A percentile compares a stretch with the other conserved stretches of the same genome.
phyloP scores from a whole-genome alignment of 2,888 invertebrate genomes.

The Sminthurides aquaticus region DNA sequence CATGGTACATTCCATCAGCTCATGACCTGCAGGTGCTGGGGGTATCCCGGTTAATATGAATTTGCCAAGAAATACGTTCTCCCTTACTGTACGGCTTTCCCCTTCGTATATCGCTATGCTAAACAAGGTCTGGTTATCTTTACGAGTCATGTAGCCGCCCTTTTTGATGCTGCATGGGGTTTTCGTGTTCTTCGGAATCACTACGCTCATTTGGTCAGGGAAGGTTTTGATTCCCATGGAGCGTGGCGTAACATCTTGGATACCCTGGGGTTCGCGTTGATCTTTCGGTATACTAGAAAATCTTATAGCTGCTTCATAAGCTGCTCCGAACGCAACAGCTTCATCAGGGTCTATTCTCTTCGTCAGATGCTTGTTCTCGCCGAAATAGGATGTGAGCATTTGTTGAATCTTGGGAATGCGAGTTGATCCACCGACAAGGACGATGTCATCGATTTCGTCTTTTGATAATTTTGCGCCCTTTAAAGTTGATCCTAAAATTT shows the following conservation, averaged over 20 bases:
- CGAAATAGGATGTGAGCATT: too few species aligned
- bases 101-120: slow-evolving; percentile 70
- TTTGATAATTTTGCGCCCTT: too few species aligned
- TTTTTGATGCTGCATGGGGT: slow-evolving; percentile 58
- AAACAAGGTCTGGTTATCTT: slow-evolving; percentile 61
- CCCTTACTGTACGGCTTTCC: slow-evolving; percentile 88
- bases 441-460: too few species aligned
- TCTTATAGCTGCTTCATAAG: too few species aligned
- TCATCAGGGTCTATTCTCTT: too few species aligned
- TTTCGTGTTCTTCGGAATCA: slow-evolving; percentile 60
- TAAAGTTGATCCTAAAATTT: too few species aligned
- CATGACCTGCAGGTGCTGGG: slow-evolving; percentile 81
- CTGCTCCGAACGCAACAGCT: too few species aligned
- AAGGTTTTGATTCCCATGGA: slow-evolving; percentile 64
- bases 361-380: too few species aligned
- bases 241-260: slow-evolving; percentile 59
- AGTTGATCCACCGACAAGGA: too few species aligned
- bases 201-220: slow-evolving; percentile 61
- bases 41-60: slow-evolving; percentile 95
- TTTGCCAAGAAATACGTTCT: slow-evolving; percentile 91
- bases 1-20: slow-evolving; percentile 79
- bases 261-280: too few species aligned
- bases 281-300: too few species aligned
- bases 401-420: too few species aligned
- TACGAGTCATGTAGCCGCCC: slow-evolving; percentile 56